Conservation (phyloP, 2,888 invertebrate species). For the Lathronympha strigana region DNA sequence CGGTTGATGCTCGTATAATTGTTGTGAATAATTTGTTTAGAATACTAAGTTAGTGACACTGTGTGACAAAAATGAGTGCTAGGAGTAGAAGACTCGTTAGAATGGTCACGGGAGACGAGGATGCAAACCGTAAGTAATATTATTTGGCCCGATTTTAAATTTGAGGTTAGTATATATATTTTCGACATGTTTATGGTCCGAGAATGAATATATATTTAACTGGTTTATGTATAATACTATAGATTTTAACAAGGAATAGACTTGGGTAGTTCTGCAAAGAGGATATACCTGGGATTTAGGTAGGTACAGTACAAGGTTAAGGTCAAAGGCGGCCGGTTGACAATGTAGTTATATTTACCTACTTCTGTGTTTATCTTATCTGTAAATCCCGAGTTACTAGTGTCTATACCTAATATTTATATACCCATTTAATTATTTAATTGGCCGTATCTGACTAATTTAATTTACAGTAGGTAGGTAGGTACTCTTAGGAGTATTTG, state of each 20-base stretch:
- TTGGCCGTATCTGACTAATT: neutral
- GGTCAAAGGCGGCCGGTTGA: no score
- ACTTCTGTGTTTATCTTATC: no score
- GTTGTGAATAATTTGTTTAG: neutral
- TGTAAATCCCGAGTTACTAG: no score
- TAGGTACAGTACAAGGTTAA: no score
- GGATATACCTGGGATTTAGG: no score
- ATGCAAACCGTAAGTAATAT: conserved; percentile 9
- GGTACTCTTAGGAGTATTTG: neutral
- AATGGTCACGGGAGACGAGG: neutral
- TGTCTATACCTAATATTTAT: no score
- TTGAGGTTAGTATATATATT: conserved; percentile 5
- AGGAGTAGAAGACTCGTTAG: conserved; percentile 11
- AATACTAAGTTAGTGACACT: neutral
- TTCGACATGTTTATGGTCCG: neutral
- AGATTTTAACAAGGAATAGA: neutral
- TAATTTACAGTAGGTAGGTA: neutral
- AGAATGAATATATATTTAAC: neutral
- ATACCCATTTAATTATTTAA: no score
- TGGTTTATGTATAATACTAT: neutral
- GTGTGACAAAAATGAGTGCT: neutral
- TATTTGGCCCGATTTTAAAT: neutral
- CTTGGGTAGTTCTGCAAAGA: neutral
- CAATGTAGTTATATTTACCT: no score
- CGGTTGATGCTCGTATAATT: neutral